A percentile compares a stretch with the other conserved stretches of the same genome.
phyloP scores from a whole-genome alignment of 1,140 invertebrate species.

The Gonioctena quinquepunctata region DNA sequence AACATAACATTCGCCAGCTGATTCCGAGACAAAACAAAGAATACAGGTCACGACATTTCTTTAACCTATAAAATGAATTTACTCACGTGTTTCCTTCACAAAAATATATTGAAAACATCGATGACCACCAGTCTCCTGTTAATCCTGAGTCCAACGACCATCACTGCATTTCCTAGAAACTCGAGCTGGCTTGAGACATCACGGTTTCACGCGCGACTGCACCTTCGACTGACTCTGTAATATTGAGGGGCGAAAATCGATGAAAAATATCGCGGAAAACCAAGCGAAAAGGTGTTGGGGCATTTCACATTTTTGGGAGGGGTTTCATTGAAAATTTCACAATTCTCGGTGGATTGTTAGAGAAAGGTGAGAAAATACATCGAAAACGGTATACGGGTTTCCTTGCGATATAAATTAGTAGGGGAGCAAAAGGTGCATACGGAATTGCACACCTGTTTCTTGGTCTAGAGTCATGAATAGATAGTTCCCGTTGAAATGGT shows the following conservation, averaged over 20 bases:
- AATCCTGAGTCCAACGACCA: constrained; percentile 16
- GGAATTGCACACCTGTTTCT: too few relatives aligned
- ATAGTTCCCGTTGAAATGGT: too few relatives aligned
- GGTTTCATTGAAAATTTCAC: neutral
- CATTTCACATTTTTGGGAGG: neutral
- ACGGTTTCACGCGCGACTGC: neutral
- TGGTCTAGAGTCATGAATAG: too few relatives aligned
- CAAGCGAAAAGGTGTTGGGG: too few relatives aligned
- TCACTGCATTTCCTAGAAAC: neutral
- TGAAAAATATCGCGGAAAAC: neutral
- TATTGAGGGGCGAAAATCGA: neutral
- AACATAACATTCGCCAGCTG: too few relatives aligned
- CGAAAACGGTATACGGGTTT: neutral
- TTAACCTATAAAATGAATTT: neutral
- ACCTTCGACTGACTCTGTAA: too few relatives aligned
- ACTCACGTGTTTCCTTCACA: neutral
- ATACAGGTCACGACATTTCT: too few relatives aligned
- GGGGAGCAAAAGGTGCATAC: neutral
- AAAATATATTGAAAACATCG: constrained; percentile 27
- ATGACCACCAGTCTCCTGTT: constrained; percentile 22
- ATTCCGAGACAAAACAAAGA: too few relatives aligned
- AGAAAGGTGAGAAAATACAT: neutral
- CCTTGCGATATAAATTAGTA: constrained; percentile 11
- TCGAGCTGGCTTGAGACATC: neutral
- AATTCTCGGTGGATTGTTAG: neutral